A percentile compares a stretch with the other conserved stretches of the same genome.
These are phyloP conservation scores for Neotragus moschatus DNA, from an alignment of 2,113 vertebrate genomes.

Conservation along the genomic window DNA sequence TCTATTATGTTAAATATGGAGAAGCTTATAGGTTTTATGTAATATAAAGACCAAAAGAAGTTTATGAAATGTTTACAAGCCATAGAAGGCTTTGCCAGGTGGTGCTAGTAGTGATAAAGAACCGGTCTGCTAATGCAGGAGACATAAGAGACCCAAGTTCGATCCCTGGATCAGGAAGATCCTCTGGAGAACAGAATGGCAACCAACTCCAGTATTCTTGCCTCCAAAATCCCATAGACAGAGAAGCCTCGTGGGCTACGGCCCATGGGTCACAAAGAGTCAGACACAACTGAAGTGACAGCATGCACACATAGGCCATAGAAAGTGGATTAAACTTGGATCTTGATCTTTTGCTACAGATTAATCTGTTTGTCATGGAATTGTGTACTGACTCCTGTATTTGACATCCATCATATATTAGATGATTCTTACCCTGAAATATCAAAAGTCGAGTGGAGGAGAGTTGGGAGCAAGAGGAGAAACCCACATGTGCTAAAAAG, in stretches of 20 bases:
- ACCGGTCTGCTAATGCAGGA: accelerated
- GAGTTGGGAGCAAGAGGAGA: not conserved
- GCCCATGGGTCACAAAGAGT: not conserved
- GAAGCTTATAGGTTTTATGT: not conserved
- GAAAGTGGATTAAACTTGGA: not conserved
- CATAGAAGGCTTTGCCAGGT: not conserved
- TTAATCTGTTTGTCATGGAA: not conserved
- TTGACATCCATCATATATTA: not conserved
- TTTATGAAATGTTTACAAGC: not conserved
- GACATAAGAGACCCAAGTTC: not conserved
- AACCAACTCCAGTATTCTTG: not conserved
- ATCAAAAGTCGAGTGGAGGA: not conserved
- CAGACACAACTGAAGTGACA: not conserved
- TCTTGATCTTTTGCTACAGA: not conserved
- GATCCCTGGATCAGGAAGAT: not conserved
- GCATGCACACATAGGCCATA: not conserved
- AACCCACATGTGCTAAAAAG: not conserved
- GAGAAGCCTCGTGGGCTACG: not conserved
- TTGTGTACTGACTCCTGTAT: not conserved
- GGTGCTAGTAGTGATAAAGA: not conserved
- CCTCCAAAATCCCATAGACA: not conserved
- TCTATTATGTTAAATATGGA: not conserved
- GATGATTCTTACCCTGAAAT: not conserved
- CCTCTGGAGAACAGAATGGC: not conserved
- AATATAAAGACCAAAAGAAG: not conserved